Base-by-base conservation (phyloP, 92 coral and sea anemone species). In the Bergia sp. region DNA sequence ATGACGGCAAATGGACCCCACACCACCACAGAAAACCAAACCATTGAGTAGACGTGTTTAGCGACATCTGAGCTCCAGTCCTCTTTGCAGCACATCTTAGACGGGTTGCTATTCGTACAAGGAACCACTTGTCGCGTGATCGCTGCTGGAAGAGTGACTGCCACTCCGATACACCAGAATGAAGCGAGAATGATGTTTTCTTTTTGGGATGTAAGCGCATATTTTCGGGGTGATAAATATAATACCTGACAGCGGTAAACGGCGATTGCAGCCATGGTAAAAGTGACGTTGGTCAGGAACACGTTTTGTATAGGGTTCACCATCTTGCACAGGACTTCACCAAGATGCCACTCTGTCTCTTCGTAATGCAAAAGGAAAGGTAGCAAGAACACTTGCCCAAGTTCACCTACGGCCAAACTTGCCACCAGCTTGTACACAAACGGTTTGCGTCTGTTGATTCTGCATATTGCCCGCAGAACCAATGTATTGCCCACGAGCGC, bases 1-100 rank as follows among this genome's bases (percentile, higher is more conserved):
- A 90, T 90, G 64, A 87, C 71, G 15, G 39, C 37, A 74, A 86
- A 44, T 37, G 92, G 92, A 7, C 15, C 76, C 76, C 76, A 72
- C 0, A 12, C 36, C 40, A 72, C 18, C 4, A 72, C 41, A 36
- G 41, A 4, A 9, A 7, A 2, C 82, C 82, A 36, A 8, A 78
- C 82, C 38, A 78, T 45, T 13, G 82, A n/a, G 65, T 79, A 79
- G 1, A n/a, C 66, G 42, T 23, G 41, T 6, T 0, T 4, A 45
- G 82, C 82, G 39, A 6, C 8, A 0, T 10, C 0, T 23, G 37
- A 36, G 11, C n/a, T 44, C 65, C 65, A 79, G 2, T 1, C 0
- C 65, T 79, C 64, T 2, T 1, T 0, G 23, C 82, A 79, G 64
- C 82, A 79, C 20, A 36, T 5, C 1, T 8, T 9, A 11, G 6